These are phyloP conservation scores for Sphenopsis melanotis DNA, from an alignment of 2,797 vertebrate genomes.

Conservation along the genomic window DNA sequence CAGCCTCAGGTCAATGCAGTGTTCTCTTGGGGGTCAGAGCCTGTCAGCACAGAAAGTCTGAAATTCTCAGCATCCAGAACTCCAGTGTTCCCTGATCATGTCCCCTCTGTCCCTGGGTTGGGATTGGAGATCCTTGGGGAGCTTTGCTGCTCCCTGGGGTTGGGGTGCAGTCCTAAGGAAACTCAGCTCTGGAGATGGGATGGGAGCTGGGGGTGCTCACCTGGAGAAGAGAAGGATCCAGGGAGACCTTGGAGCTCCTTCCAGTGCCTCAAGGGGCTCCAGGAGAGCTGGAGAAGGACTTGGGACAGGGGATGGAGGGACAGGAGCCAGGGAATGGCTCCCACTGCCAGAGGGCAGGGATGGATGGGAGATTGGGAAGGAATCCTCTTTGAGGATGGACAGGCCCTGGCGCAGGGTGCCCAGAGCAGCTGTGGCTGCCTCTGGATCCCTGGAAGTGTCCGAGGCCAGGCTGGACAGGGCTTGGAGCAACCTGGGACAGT, in stretches of 20 bases:
- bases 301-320: fast-evolving
- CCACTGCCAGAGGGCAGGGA: neutral
- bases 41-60: neutral
- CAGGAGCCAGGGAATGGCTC: neutral
- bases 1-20: neutral
- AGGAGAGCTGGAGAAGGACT: neutral
- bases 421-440: neutral
- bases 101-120: neutral
- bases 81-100: neutral
- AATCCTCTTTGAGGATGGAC: fast-evolving
- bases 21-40: neutral
- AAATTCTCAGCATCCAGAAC: neutral
- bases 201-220: fast-evolving
- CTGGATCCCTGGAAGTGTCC: neutral
- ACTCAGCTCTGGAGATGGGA: neutral
- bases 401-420: neutral
- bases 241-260: fast-evolving
- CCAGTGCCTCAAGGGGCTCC: fast-evolving
- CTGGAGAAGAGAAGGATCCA: neutral
- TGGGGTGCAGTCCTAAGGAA: neutral
- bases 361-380: neutral
- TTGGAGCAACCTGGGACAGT: fast-evolving
- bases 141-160: fast-evolving
- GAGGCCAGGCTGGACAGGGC: fast-evolving
- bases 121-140: fast-evolving